These are phyloP conservation scores for Pan troglodytes DNA, from an alignment of 2,113 vertebrate species.

Conservation along the genomic window DNA sequence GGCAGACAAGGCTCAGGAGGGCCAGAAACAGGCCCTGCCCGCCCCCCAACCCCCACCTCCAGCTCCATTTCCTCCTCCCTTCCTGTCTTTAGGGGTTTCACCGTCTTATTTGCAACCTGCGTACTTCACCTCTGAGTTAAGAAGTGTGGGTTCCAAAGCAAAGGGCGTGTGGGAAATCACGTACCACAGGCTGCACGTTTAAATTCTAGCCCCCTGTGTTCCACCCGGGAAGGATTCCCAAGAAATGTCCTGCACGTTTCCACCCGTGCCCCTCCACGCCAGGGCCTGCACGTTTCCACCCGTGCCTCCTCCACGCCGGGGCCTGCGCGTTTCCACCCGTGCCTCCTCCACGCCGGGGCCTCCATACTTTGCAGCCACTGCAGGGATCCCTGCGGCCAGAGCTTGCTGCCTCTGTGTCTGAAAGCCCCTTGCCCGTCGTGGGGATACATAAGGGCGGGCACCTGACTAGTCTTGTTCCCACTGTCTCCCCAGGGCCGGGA, in stretches of 20 bases:
- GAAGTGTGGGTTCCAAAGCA: neutral
- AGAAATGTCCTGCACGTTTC: too few species aligned
- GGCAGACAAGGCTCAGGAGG: neutral
- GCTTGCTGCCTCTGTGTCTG: neutral
- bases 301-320: too few species aligned
- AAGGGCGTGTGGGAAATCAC: neutral
- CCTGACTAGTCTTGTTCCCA: neutral
- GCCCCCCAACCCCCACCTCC: too few species aligned
- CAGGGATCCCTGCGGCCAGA: fast-evolving
- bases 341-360: neutral
- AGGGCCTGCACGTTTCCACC: too few species aligned
- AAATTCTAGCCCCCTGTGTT: neutral
- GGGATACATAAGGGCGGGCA: fast-evolving
- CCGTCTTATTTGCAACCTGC: too few species aligned
- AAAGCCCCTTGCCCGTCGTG: neutral
- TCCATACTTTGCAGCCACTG: fast-evolving
- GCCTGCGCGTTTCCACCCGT: too few species aligned
- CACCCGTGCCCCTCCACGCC: too few species aligned
- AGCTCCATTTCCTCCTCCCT: too few species aligned
- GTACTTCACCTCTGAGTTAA: neutral
- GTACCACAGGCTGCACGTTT: neutral
- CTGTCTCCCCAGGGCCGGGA: neutral
- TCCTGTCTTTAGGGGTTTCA: too few species aligned
- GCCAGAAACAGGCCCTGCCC: too few species aligned
- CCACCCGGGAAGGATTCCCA: neutral